phyloP scores from a whole-genome alignment of 2,888 invertebrate species.

The Carterocephalus palaemon region DNA sequence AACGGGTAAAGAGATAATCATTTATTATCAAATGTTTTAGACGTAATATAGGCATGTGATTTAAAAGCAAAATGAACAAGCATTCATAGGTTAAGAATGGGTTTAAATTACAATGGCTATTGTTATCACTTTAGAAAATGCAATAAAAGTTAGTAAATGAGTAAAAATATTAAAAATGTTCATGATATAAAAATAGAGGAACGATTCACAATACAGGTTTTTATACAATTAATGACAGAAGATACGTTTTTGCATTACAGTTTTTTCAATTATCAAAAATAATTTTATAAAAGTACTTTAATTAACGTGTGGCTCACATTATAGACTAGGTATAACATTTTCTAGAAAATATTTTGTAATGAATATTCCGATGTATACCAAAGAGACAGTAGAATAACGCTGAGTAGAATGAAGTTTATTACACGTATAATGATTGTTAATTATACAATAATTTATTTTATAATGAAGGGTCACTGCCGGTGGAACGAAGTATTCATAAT shows the following conservation, averaged over 20 bases:
- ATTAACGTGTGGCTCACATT: conserved; percentile 5
- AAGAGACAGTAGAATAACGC: conserved; percentile 41
- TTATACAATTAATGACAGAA: conserved; percentile 14
- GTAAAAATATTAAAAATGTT: conserved; percentile 9
- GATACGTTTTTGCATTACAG: neutral
- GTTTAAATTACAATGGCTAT: conserved; percentile 4
- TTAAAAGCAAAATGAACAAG: conserved; percentile 4
- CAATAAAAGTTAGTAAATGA: conserved; percentile 14
- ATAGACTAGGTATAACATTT: conserved; percentile 17
- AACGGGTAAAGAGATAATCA: neutral
- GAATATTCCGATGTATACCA: conserved; percentile 56
- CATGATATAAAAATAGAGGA: conserved; percentile 8
- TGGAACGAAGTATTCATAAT: conserved; percentile 39
- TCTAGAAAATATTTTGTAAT: conserved; percentile 32
- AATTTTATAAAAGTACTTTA: conserved; percentile 6
- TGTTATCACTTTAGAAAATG: conserved; percentile 17
- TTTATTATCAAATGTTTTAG: conserved; percentile 1
- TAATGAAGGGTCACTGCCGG: conserved; percentile 46
- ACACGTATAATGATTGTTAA: conserved; percentile 30
- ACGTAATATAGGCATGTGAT: conserved; percentile 7
- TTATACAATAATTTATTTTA: conserved; percentile 26
- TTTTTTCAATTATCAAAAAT: conserved; percentile 14
- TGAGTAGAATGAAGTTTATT: conserved; percentile 27
- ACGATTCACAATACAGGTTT: conserved; percentile 21
- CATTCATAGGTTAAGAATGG: neutral